A percentile compares a stretch with the other conserved stretches of the same genome.
Evolutionary conservation across 2,888 invertebrate species (phyloP).

Genomic region (Lycophotia porphyrea): DNA sequence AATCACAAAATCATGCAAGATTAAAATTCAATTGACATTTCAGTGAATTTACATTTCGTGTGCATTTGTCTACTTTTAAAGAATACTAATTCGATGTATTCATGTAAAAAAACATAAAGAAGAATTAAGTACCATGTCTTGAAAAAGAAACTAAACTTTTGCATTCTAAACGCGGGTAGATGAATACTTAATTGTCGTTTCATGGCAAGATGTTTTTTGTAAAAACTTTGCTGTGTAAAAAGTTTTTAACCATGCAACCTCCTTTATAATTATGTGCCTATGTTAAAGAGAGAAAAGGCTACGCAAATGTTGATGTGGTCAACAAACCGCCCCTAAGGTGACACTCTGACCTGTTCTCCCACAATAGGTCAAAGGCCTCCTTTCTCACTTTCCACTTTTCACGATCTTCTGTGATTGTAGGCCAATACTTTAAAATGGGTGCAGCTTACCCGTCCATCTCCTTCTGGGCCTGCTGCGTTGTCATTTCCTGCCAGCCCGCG

Average conservation of each 20-base stretch:
- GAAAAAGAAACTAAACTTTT: constrained; percentile 26
- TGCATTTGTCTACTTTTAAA: constrained; percentile 23
- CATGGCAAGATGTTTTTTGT: neutral
- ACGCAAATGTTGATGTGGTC: neutral
- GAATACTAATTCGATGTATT: constrained; percentile 46
- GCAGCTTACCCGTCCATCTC: neutral
- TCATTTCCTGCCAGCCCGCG: neutral
- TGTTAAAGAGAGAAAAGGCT: neutral
- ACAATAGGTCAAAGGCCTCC: neutral
- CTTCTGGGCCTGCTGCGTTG: neutral
- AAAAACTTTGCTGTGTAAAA: neutral
- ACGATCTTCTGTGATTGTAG: neutral
- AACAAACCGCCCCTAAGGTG: neutral
- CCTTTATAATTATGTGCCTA: neutral
- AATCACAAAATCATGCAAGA: constrained; percentile 4
- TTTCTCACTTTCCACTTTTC: neutral
- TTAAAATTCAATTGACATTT: constrained; percentile 50
- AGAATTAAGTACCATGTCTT: constrained; percentile 32
- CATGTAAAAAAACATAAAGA: constrained; percentile 16
- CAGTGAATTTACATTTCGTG: constrained; percentile 30
- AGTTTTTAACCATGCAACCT: neutral
- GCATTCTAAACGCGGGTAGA: constrained; percentile 18
- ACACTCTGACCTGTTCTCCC: neutral
- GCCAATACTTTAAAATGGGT: neutral
- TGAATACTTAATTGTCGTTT: neutral